Evolutionary conservation across 2,888 invertebrate genomes (phyloP), one percentile per base, ranked within the genome.

Genomic region (Cephus nigrinus): DNA sequence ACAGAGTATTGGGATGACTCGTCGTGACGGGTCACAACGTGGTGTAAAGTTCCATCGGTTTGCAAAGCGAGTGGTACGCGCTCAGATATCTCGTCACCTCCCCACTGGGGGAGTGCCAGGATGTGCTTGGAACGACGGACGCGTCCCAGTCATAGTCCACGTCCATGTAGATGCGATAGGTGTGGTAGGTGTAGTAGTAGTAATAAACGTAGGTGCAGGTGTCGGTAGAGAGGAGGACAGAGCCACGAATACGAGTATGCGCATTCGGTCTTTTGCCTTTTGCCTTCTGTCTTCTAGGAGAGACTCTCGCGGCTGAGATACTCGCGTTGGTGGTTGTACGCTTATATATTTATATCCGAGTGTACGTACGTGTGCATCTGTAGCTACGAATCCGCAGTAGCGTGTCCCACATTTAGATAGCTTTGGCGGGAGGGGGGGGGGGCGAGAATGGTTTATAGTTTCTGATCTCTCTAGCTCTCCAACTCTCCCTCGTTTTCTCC

Each of bases 81-180:
- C 84, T 84, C 84, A 84, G 84, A 86, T 89, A 89, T 89, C 87
- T 87, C 87, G 85, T 85, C 88, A 84, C 86, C 88, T 86, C 86
- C 85, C 84, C 82, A 85, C 87, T 88, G 88, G 90, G 90, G 90
- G 90, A 90, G 90, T 90, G 90, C 90, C 90, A 90, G 91, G 91
- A 91, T 90, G 90, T 90, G 91, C 90, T 91, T 88, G 90, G 90
- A 90, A 91, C 90, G 90, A 88, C 86, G 86, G 86, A 86, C 87
- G 85, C 88, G 86, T 84, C 69, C 11, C 73, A 75, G 77, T 74
- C 87, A 86, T 83, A 83, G 85, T 84, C 85, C 86, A 84, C 84
- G 86, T 73, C 79, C 79, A 33, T 33, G 74, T 73, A 34, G 36
- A 12, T 36, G 12, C 4, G 36, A 12, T 36, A 36, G 36, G 12